Evolutionary conservation across 2,888 invertebrate species (phyloP), one percentile per base, ranked within the genome.

Genomic region (Tryphoninae sp.): DNA sequence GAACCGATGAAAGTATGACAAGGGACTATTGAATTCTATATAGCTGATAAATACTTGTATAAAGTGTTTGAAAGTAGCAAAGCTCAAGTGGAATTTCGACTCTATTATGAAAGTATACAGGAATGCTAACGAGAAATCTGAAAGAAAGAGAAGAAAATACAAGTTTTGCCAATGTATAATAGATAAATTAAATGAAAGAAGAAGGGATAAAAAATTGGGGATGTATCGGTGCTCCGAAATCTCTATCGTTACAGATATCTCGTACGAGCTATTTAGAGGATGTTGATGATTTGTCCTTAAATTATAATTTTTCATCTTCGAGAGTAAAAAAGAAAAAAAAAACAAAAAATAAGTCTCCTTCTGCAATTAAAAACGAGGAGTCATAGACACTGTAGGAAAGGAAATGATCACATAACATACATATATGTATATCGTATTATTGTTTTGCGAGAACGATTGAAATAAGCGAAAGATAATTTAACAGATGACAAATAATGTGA

Each of bases 321-420:
- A 77, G 67, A 61, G 53, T 51, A 78, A 59, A 26, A 69, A 72
- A 64, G 62, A 71, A 71, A 26, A 64, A 45, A 58, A 53, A 26
- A 72, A 65, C 33, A 64, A 64, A 40, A 71, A 75, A 65, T 23
- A 83, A 64, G 69, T 78, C 71, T 82, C 80, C 78, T 83, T 79
- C 61, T 81, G 79, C 83, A 73, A 82, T 82, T 84, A 59, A 82
- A 83, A 82, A 79, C 71, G 81, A 81, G 82, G 81, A 73, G 69
- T 69, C 69, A 64, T 82, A 82, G 78, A 76, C 9, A 76, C 9
- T 9, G 51, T 75, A 78, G 75, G 23, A 26, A 76, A 78, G 23
- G 1, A 26, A 76, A 78, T 82, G 75, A 75, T 68, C 72, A 78
- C 75, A 59, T 76, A 78, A 78, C 67, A 75, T 82, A 76, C 67